Conservation (phyloP, 2,113 vertebrate species). For the Polypterus bichir region DNA sequence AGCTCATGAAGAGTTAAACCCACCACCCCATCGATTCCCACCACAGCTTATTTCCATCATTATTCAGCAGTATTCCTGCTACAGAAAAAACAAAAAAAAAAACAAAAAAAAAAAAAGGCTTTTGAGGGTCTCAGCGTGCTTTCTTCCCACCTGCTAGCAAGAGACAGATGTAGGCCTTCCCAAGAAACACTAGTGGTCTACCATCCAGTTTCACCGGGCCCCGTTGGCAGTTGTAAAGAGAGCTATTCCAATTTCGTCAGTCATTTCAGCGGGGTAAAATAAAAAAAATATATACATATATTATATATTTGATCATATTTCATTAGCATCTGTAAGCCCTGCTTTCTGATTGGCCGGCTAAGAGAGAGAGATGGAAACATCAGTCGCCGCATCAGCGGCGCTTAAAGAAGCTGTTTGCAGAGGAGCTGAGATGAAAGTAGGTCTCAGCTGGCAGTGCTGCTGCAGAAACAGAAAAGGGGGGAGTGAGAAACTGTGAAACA, state of each 20-base stretch:
- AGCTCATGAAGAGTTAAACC: no score
- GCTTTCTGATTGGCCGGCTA: slow-evolving; percentile 18
- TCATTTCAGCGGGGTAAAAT: slow-evolving; percentile 17
- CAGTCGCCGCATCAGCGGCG: slow-evolving; percentile 9
- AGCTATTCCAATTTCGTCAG: slow-evolving; percentile 25
- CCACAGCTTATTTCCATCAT: slow-evolving; percentile 18
- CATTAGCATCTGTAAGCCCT: slow-evolving; percentile 22
- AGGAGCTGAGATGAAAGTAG: slow-evolving; percentile 38
- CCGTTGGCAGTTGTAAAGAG: slow-evolving; percentile 18
- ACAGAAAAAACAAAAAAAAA: background rate
- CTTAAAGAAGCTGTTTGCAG: slow-evolving; percentile 20
- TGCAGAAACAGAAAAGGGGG: slow-evolving; percentile 22
- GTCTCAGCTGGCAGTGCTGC: slow-evolving; percentile 33
- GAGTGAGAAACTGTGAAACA: slow-evolving; percentile 16
- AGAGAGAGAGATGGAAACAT: slow-evolving; percentile 12
- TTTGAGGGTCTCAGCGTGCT: slow-evolving; percentile 7
- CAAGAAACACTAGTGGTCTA: slow-evolving; percentile 23
- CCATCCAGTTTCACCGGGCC: slow-evolving; percentile 25
- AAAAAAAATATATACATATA: background rate
- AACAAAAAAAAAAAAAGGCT: background rate
- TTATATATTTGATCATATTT: slow-evolving; percentile 18
- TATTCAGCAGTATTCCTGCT: slow-evolving; percentile 20
- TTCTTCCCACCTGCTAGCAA: slow-evolving; percentile 34
- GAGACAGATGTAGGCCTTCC: slow-evolving; percentile 18
- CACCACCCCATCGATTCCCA: slow-evolving; percentile 8